Evolutionary conservation across 2,888 invertebrate species (phyloP).

Genomic region (Cancer borealis): DNA sequence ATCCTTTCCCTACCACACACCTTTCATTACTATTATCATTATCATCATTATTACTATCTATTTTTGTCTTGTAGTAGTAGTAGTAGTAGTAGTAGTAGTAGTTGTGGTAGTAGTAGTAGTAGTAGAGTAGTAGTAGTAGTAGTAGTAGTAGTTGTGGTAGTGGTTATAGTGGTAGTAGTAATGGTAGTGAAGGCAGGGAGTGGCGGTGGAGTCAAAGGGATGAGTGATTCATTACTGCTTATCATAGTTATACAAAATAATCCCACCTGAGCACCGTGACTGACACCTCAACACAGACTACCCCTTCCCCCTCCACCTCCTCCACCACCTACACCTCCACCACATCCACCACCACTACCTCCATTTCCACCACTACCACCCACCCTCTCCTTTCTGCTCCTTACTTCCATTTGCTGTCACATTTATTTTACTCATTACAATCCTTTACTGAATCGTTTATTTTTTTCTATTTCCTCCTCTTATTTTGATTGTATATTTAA

Average conservation of each 20-base stretch:
- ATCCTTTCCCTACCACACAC: neutral
- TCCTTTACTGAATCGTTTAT: neutral
- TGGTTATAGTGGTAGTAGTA: neutral
- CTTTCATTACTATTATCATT: slow-evolving; percentile 28
- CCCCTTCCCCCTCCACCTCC: neutral
- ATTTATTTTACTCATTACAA: neutral
- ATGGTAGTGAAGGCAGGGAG: neutral
- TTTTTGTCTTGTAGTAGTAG: too few species aligned
- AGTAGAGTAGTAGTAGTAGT: neutral
- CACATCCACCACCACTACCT: neutral
- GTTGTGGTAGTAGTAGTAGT: too few species aligned
- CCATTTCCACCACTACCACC: neutral
- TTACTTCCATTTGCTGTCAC: neutral
- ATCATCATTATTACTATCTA: neutral
- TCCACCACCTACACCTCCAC: neutral
- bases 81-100: too few species aligned
- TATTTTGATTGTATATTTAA: neutral
- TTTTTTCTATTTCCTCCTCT: neutral
- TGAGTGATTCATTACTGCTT: slow-evolving; percentile 60
- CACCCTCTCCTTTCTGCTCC: neutral
- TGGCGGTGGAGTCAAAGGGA: slow-evolving; percentile 49
- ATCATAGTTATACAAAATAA: slow-evolving; percentile 57
- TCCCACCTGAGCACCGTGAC: slow-evolving; percentile 56
- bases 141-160: neutral
- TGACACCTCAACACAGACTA: slow-evolving; percentile 47